A percentile compares a stretch with the other conserved stretches of the same genome.
phyloP scores from a whole-genome alignment of 2,888 invertebrate species.

The Neoascia interrupta region DNA sequence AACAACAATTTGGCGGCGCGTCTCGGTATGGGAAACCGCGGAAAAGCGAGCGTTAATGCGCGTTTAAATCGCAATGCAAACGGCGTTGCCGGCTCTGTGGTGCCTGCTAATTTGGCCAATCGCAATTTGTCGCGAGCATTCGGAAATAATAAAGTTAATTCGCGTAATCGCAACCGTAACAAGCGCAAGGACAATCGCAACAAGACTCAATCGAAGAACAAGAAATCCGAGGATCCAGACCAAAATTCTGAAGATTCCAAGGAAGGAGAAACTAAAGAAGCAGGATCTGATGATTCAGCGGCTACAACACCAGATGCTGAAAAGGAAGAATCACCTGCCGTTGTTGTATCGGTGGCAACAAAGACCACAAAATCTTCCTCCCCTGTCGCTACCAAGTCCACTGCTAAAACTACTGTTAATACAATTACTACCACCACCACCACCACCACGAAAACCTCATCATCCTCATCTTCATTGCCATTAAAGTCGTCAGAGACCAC shows the following conservation, averaged over 20 bases:
- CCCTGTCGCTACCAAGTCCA: constrained; percentile 41
- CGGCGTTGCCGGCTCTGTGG: constrained; percentile 39
- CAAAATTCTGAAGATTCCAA: constrained; percentile 8
- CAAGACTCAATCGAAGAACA: constrained; percentile 48
- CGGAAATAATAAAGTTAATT: constrained; percentile 68
- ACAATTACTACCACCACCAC: constrained; percentile 34
- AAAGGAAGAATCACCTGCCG: constrained; percentile 25
- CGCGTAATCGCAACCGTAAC: constrained; percentile 70
- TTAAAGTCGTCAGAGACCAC: constrained; percentile 35
- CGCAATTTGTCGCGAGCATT: constrained; percentile 61
- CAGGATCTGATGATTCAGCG: constrained; percentile 15
- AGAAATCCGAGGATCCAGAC: constrained; percentile 44
- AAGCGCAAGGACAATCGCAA: constrained; percentile 67
- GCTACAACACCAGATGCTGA: constrained; percentile 13
- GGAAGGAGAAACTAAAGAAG: constrained; percentile 14
- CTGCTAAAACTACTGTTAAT: constrained; percentile 25
- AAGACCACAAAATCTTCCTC: constrained; percentile 44
- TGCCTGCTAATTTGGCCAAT: constrained; percentile 51
- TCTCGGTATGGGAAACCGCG: constrained; percentile 53
- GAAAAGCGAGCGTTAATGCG: constrained; percentile 57
- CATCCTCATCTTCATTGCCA: constrained; percentile 64
- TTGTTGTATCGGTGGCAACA: constrained; percentile 31
- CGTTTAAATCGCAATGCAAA: constrained; percentile 68
- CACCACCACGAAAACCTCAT: constrained; percentile 48
- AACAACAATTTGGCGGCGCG: constrained; percentile 59